phyloP scores from a whole-genome alignment of 2,888 invertebrate species.

The Syrphus vitripennis region DNA sequence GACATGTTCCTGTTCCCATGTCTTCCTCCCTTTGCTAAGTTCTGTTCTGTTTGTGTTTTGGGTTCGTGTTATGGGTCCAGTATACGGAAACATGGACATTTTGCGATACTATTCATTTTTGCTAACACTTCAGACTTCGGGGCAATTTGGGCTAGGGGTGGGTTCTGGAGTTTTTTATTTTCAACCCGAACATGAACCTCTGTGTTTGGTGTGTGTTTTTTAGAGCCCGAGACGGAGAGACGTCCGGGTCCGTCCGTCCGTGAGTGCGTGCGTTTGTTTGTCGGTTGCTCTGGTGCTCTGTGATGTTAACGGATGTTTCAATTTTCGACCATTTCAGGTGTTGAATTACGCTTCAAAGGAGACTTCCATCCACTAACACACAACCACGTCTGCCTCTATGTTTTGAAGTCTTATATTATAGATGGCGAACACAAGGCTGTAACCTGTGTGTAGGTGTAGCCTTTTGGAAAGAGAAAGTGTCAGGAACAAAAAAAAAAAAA shows the following conservation, averaged over 20 bases:
- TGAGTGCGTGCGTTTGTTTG: background rate
- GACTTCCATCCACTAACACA: conserved; percentile 46
- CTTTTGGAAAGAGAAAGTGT: background rate
- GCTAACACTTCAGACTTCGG: conserved; percentile 56
- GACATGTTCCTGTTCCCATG: conserved; percentile 62
- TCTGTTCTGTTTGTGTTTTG: conserved; percentile 25
- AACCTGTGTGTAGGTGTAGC: background rate
- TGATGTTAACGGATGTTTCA: conserved; percentile 69
- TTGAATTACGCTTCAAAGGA: conserved; percentile 68
- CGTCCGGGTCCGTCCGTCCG: background rate
- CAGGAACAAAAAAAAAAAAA: conserved; percentile 14
- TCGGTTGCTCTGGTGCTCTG: conserved; percentile 39
- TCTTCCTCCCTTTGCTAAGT: conserved; percentile 22
- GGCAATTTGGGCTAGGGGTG: background rate
- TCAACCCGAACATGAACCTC: conserved; percentile 55
- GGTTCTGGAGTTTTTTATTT: conserved; percentile 21
- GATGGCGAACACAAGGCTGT: conserved; percentile 3
- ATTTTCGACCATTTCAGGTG: conserved; percentile 66
- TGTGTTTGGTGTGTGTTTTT: conserved; percentile 44
- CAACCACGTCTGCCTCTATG: conserved; percentile 18
- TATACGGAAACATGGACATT: conserved; percentile 50
- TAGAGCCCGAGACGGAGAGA: background rate
- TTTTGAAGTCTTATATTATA: conserved; percentile 35
- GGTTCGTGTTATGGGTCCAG: conserved; percentile 22
- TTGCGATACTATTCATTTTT: conserved; percentile 60